These are phyloP conservation scores for Nycticebus coucang DNA, from an alignment of 2,113 vertebrate genomes.

Conservation along the genomic window DNA sequence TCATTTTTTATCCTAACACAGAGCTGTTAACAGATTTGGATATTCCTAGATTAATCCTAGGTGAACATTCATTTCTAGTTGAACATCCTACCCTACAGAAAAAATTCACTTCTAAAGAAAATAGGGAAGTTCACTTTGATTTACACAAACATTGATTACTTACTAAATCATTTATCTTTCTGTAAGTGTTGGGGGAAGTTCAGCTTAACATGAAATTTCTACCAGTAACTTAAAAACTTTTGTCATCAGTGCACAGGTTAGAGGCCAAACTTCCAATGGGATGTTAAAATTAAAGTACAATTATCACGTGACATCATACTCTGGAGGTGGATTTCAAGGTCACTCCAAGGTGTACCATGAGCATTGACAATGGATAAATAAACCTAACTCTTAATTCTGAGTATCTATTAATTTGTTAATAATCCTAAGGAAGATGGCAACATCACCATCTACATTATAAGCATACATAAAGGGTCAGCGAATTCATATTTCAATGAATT, in stretches of 20 bases:
- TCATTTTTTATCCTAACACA: not conserved
- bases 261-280: not conserved
- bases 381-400: not conserved
- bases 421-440: not conserved
- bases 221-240: not conserved
- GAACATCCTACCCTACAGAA: not conserved
- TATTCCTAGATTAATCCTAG: not conserved
- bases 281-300: not conserved
- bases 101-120: not conserved
- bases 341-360: not conserved
- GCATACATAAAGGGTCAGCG: not conserved
- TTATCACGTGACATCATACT: not conserved
- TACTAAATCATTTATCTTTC: not conserved
- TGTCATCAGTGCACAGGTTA: not conserved
- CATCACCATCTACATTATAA: not conserved
- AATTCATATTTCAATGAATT: not conserved
- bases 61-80: not conserved
- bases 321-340: not conserved
- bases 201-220: not conserved
- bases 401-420: not conserved
- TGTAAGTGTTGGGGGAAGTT: not conserved
- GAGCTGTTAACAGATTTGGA: not conserved
- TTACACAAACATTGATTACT: not conserved
- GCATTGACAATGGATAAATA: not conserved
- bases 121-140: not conserved